Conservation (phyloP, 2,888 invertebrate genomes). For the Gastrophysa polygoni region DNA sequence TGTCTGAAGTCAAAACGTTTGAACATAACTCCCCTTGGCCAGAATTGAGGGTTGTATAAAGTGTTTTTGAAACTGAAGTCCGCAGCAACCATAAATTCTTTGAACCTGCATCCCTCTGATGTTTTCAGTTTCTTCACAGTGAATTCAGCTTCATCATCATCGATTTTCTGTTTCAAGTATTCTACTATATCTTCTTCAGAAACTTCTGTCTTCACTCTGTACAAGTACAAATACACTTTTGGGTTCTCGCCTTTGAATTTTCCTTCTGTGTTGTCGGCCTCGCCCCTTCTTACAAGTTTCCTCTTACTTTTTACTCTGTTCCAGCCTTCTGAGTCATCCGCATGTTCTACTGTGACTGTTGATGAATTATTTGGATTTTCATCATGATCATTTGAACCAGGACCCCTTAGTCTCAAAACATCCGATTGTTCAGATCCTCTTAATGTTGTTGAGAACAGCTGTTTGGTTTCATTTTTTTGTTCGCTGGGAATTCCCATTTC, state of each 20-base stretch:
- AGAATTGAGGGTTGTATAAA: neutral
- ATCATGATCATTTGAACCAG: neutral
- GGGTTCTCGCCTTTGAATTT: neutral
- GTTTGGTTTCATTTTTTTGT: no score
- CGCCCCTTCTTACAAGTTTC: neutral
- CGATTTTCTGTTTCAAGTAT: neutral
- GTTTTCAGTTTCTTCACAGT: neutral
- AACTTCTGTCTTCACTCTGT: neutral
- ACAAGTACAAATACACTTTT: neutral
- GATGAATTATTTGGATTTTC: neutral
- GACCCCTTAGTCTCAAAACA: no score
- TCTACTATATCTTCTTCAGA: conserved; percentile 1
- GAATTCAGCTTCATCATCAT: neutral
- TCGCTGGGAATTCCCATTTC: no score
- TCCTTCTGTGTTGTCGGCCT: neutral
- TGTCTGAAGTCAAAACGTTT: conserved; percentile 3
- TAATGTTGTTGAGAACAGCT: no score
- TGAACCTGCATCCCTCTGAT: neutral
- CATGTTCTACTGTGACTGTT: neutral
- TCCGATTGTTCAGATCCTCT: no score
- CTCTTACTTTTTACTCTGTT: neutral
- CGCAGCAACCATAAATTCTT: conserved; percentile 3
- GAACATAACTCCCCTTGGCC: conserved; percentile 1
- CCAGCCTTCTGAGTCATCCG: neutral
- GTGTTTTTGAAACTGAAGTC: neutral